Base-by-base conservation (phyloP, 2,888 invertebrate genomes). In the Dorcus hopei region DNA sequence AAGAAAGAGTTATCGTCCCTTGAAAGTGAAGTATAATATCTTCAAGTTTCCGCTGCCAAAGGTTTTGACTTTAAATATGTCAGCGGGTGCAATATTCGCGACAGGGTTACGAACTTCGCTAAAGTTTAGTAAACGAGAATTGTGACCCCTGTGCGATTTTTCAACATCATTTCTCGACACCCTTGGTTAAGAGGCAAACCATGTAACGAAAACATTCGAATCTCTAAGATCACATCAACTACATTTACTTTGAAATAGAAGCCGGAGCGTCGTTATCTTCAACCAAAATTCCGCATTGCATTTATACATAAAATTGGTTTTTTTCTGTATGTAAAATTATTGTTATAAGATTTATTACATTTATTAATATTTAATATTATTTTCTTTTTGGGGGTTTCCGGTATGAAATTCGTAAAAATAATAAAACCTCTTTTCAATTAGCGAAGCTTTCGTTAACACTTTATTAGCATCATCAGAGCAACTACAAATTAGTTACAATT, bases 161-260 rank as follows among this genome's bases (percentile, higher is more conserved):
- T 72, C 70, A 70, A 66, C 69, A 68, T 69, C 70, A 72, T 70
- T 70, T 70, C 66, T 64, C 68, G 65, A 63, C 64, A 66, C 61
- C 61, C 61, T 66, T 62, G 68, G 64, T 68, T 72, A 70, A 72
- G 69, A 72, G 69, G 71, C 69, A 72, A 72, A 72, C 69, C 72
- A 62, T 72, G 72, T 72, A 67, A 68, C 62, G 65, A 67, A 69
- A 71, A 70, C 70, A 70, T 68, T 69, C 66, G 67, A 70, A 68
- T 68, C 58, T 49, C 58, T 16, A 58, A 61, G 61, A 61, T 61
- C 61, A 53, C 61, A 61, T 61, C 58, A 58, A 54, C 58, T 54
- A 49, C 49, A 39, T 58, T 56, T 61, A 61, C 53, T 56, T 57
- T 53, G 43, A 49, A 53, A 53, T 47, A 54, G 26, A 5, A 33